A percentile compares a stretch with the other conserved stretches of the same genome.
These are phyloP conservation scores for Drosophila novamexicana DNA, from an alignment of 1,140 invertebrate genomes.

Conservation along the genomic window DNA sequence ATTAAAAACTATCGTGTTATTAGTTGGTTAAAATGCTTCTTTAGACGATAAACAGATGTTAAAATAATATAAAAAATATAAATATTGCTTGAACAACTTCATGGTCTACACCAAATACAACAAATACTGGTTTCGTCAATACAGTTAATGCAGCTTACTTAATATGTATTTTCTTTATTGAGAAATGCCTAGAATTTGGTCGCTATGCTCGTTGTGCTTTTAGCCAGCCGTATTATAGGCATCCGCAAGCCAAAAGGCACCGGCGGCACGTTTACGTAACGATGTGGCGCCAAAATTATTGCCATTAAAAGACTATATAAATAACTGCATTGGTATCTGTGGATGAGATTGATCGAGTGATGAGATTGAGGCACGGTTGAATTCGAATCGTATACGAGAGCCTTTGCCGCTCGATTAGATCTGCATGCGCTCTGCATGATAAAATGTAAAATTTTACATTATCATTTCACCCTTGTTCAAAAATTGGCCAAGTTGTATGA, in stretches of 20 bases:
- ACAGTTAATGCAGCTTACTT: too few species aligned
- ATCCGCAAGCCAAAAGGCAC: slow-evolving; percentile 31
- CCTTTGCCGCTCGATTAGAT: slow-evolving; percentile 19
- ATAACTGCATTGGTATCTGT: slow-evolving; percentile 26
- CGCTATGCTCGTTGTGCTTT: slow-evolving; percentile 43
- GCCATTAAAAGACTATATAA: slow-evolving; percentile 64
- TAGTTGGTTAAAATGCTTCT: too few species aligned
- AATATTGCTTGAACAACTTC: too few species aligned
- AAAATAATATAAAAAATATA: too few species aligned
- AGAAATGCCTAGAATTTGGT: too few species aligned
- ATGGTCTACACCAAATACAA: too few species aligned
- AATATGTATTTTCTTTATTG: too few species aligned
- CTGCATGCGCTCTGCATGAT: not conserved
- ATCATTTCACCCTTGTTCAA: not conserved
- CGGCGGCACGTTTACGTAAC: slow-evolving; percentile 67
- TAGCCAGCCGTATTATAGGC: slow-evolving; percentile 10
- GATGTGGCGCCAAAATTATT: slow-evolving; percentile 76
- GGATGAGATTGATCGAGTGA: not conserved
- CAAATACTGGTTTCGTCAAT: too few species aligned
- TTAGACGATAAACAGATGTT: too few species aligned
- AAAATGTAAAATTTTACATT: not conserved
- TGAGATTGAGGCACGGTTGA: slow-evolving; percentile 1
- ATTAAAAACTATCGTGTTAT: too few species aligned
- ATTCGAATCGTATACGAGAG: not conserved
- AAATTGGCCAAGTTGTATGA: too few species aligned